phyloP scores from a whole-genome alignment of 1,140 invertebrate species.

The Caenorhabditis brenneri region DNA sequence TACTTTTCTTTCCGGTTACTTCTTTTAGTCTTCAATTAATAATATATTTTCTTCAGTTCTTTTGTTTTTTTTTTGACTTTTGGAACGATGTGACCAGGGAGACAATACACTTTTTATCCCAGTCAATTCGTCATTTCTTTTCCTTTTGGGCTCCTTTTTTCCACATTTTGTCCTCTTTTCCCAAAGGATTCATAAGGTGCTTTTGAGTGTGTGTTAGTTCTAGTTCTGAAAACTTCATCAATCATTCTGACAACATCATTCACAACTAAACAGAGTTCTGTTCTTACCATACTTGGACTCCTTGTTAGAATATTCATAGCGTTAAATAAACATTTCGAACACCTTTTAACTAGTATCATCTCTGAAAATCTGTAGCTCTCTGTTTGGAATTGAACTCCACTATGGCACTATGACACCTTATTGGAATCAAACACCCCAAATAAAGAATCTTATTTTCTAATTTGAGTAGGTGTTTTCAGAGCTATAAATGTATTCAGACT shows the following conservation, averaged over 20 bases:
- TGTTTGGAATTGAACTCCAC: no score
- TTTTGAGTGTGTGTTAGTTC: not conserved
- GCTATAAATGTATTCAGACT: not conserved
- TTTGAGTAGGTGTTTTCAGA: no score
- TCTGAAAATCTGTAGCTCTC: no score
- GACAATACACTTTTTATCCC: not conserved
- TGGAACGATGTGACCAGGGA: not conserved
- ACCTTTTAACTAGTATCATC: no score
- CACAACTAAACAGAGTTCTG: not conserved
- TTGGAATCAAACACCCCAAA: no score
- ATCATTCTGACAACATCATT: not conserved
- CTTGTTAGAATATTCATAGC: no score
- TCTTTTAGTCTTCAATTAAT: not conserved
- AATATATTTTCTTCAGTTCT: no score
- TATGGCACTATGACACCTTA: no score
- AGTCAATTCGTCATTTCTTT: conserved; percentile 11
- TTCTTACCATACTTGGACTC: no score
- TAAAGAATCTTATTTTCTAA: no score
- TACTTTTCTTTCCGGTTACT: not conserved
- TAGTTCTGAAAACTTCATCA: not conserved
- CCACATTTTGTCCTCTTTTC: not conserved
- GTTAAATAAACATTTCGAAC: no score
- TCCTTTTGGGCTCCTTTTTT: not conserved
- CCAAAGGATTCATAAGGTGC: conserved; percentile 9
- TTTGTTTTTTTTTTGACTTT: no score